Evolutionary conservation across 2,797 vertebrate species (phyloP).

Genomic region (Diceros bicornis): DNA sequence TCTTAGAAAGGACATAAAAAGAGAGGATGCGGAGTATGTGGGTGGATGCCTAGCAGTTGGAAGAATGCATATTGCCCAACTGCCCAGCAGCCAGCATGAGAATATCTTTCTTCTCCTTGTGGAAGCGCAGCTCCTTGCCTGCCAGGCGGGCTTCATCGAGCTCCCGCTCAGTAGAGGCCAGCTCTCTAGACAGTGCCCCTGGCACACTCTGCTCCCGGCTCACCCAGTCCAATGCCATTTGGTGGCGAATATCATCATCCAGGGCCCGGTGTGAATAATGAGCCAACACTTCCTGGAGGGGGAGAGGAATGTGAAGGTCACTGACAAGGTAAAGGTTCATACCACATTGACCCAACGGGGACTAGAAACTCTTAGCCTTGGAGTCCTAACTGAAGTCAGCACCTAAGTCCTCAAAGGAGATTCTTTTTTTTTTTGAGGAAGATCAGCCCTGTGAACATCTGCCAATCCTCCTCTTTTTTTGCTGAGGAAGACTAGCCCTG

Average conservation of each 20-base stretch:
- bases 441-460: too few species aligned
- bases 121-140: conserved; percentile 97
- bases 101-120: conserved; percentile 93
- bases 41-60: conserved; percentile 87
- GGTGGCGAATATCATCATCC: conserved; percentile 97
- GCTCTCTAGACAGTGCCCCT: conserved; percentile 93
- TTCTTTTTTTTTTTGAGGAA: not conserved
- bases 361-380: not conserved
- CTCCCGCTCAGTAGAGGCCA: conserved; percentile 95
- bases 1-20: conserved; percentile 82
- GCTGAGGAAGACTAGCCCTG: too few species aligned
- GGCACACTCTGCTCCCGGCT: conserved; percentile 95
- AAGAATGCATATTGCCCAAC: conserved; percentile 92
- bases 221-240: conserved; percentile 99
- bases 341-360: not conserved
- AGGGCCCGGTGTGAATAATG: conserved; percentile 98
- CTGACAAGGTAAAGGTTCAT: not conserved
- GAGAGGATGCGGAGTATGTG: not conserved
- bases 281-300: conserved; percentile 95
- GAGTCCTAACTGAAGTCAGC: not conserved
- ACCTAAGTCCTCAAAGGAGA: not conserved
- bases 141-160: conserved; percentile 97
- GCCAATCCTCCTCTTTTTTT: too few species aligned
- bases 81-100: conserved; percentile 92
- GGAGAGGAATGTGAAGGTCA: not conserved